A percentile compares a stretch with the other conserved stretches of the same genome.
phyloP scores from a whole-genome alignment of 1,140 invertebrate species.

The Temnothorax longispinosus region DNA sequence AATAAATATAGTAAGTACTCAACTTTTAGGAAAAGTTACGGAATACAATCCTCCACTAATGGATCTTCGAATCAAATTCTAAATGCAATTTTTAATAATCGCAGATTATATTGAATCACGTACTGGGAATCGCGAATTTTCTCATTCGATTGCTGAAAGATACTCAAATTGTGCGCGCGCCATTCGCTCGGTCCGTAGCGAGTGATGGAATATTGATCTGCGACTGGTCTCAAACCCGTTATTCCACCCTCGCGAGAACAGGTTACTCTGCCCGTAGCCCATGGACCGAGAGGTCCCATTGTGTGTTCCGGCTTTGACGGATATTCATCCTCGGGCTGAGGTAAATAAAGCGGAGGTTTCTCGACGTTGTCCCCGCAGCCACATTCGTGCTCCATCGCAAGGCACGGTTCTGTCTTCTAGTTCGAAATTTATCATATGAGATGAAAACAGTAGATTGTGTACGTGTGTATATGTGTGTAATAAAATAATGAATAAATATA shows the following conservation, averaged over 20 bases:
- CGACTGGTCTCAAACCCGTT: constrained; percentile 90
- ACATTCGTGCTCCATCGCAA: constrained; percentile 45
- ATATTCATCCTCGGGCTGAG: constrained; percentile 86
- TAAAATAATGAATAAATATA: not conserved
- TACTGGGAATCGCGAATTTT: constrained; percentile 72
- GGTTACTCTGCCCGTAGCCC: constrained; percentile 89
- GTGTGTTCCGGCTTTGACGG: constrained; percentile 80
- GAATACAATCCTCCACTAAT: not conserved
- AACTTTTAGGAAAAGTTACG: not conserved
- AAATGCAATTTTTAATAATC: not conserved
- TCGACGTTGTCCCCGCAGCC: constrained; percentile 39
- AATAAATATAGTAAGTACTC: not conserved
- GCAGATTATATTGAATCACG: not conserved
- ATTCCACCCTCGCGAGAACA: constrained; percentile 89
- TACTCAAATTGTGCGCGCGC: constrained; percentile 70
- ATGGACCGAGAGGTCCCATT: constrained; percentile 88
- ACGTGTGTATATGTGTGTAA: not conserved
- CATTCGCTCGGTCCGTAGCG: constrained; percentile 88
- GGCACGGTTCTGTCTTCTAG: constrained; percentile 37
- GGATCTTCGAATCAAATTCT: not conserved
- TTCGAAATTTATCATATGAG: not conserved
- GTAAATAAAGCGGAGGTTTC: constrained; percentile 85
- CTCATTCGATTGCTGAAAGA: constrained; percentile 69
- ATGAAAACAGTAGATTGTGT: not conserved
- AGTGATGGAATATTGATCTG: constrained; percentile 91